Conservation (phyloP, 2,888 invertebrate genomes). For the Bellardia bayeri region DNA sequence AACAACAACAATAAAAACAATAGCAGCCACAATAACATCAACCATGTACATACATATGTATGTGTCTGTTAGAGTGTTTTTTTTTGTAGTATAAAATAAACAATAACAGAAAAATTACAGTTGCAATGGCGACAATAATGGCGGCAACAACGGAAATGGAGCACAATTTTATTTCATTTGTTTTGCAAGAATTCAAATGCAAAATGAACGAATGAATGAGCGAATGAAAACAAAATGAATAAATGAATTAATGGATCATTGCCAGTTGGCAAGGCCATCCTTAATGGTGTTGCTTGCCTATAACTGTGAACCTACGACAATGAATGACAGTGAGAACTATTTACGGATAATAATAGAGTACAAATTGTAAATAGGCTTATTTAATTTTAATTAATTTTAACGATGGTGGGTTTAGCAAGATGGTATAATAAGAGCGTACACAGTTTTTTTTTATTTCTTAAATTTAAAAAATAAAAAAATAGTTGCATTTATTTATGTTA, state of each 20-base stretch:
- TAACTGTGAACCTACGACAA: constrained; percentile 4
- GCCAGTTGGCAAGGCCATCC: constrained; percentile 67
- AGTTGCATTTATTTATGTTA: no score
- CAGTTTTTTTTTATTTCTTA: neutral
- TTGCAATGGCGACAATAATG: constrained; percentile 71
- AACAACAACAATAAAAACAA: constrained; percentile 44
- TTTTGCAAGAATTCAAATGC: constrained; percentile 23
- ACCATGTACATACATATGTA: neutral
- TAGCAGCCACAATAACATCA: constrained; percentile 13
- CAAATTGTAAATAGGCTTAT: constrained; percentile 50
- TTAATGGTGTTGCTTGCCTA: constrained; percentile 49
- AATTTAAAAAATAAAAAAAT: neutral
- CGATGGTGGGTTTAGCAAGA: neutral
- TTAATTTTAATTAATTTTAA: constrained; percentile 4
- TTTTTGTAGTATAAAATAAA: constrained; percentile 23
- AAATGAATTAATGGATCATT: constrained; percentile 67
- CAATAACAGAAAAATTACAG: constrained; percentile 53
- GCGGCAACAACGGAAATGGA: constrained; percentile 69
- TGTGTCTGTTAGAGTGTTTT: neutral
- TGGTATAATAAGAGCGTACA: neutral
- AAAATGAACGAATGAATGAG: constrained; percentile 36
- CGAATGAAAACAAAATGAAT: constrained; percentile 34
- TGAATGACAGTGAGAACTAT: constrained; percentile 23
- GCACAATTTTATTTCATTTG: constrained; percentile 61
- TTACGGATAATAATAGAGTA: constrained; percentile 42